Conservation (phyloP, 2,888 invertebrate genomes). For the Melanargia galathea region DNA sequence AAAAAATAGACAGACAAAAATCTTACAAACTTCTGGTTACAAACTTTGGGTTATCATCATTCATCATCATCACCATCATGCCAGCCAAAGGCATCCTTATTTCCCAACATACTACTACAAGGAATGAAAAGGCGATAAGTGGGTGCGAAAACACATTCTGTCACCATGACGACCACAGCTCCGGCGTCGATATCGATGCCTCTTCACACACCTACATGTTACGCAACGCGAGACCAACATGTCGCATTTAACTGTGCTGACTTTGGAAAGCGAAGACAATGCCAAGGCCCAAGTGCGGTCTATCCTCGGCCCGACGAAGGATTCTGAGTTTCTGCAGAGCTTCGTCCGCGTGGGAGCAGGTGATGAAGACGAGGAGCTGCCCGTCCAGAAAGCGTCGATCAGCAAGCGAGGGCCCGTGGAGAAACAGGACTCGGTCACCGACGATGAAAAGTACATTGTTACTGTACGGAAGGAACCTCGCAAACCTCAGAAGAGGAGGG, state of each 20-base stretch:
- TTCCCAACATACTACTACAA: conserved; percentile 45
- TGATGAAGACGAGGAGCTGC: conserved; percentile 77
- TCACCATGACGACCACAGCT: conserved; percentile 73
- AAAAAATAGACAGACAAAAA: too few species aligned
- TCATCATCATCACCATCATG: too few species aligned
- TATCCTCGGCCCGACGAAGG: conserved; percentile 85
- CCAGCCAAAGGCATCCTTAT: conserved; percentile 39
- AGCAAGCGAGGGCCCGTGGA: conserved; percentile 69
- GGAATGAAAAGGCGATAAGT: conserved; percentile 53
- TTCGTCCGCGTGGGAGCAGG: conserved; percentile 87
- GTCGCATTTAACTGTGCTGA: conserved; percentile 30
- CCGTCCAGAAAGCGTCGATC: conserved; percentile 69
- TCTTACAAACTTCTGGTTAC: too few species aligned
- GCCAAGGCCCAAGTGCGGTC: conserved; percentile 79
- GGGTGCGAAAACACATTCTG: conserved; percentile 73
- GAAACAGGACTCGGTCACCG: conserved; percentile 53
- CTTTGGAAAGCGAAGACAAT: conserved; percentile 63
- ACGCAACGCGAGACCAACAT: conserved; percentile 52
- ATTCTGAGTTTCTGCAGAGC: conserved; percentile 90
- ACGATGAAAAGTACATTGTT: conserved; percentile 60
- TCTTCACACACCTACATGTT: conserved; percentile 62
- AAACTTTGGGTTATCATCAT: too few species aligned
- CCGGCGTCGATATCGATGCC: conserved; percentile 73
- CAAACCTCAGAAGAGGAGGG: conserved; percentile 63
- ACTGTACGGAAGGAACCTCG: conserved; percentile 65